Base-by-base conservation (phyloP, 2,888 invertebrate genomes). In the Deladenus siricidicola region DNA sequence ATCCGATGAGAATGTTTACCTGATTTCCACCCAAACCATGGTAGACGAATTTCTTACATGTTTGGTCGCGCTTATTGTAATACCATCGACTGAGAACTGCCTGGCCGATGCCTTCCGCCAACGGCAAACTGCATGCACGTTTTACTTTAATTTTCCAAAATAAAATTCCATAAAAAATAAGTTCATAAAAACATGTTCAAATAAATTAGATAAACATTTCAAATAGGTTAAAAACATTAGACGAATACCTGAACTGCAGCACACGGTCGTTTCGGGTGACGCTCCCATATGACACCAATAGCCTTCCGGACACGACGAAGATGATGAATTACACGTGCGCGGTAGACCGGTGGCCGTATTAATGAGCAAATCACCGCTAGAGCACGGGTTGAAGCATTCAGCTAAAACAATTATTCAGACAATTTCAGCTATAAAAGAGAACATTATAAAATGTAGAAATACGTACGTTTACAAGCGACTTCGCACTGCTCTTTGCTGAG, bases 211-310 rank as follows among this genome's bases (percentile, higher is more conserved):
- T 42, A 17, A n/a, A 42, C 14, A n/a, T 42, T 42, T 42, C 42
- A 42, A 14, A 42, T 17, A n/a, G n/a, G n/a, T n/a, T n/a, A n/a
- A n/a, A n/a, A n/a, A n/a, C n/a, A n/a, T n/a, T n/a, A n/a, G n/a
- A n/a, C n/a, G n/a, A n/a, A n/a, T n/a, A 73, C 73, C 72, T 43
- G 70, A 70, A 1, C 73, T 71, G 58, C 78, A 78, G 60, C 78
- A 78, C 4, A 78, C 78, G 17, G 75, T 78, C 8, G 76, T 73
- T 26, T 72, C 72, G 8, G 70, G 66, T 3, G 68, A 70, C 28
- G 69, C 68, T 23, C 76, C 76, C n/a, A 75, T 70, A 56, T 78
- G 78, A 50, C 78, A 78, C 74, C 74, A 66, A 59, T 74, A 71
- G 58, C 70, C 70, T 59, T 70, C 70, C 4, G 77, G 78, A 56